Conservation (phyloP, 2,113 vertebrate species). For the Pandion haliaetus region DNA sequence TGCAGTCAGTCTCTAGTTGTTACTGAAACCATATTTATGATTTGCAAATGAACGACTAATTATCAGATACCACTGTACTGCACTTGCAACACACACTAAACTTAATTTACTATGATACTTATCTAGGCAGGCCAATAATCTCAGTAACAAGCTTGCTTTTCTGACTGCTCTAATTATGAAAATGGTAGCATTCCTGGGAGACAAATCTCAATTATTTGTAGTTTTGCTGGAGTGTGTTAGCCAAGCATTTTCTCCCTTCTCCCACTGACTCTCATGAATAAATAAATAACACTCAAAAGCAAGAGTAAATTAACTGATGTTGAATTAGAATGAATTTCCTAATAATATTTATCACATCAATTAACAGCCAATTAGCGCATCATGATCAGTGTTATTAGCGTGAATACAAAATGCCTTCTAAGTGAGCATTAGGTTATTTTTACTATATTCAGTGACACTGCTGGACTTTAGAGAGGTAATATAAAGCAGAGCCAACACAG, state of each 20-base stretch:
- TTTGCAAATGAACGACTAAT: slow-evolving; percentile 43
- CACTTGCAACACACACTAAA: not conserved
- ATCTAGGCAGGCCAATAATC: slow-evolving; percentile 28
- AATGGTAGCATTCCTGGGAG: slow-evolving; percentile 40
- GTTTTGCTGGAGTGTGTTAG: slow-evolving; percentile 62
- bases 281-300: slow-evolving; percentile 59
- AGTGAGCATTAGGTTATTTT: slow-evolving; percentile 16
- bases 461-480: not conserved
- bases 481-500: not conserved
- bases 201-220: slow-evolving; percentile 63
- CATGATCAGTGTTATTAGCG: slow-evolving; percentile 27
- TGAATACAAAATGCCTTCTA: slow-evolving; percentile 47
- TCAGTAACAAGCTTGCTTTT: slow-evolving; percentile 27
- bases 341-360: slow-evolving; percentile 66
- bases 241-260: slow-evolving; percentile 28
- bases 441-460: not conserved
- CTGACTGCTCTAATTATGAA: slow-evolving; percentile 52
- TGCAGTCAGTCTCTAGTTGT: not conserved
- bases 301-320: slow-evolving; percentile 72
- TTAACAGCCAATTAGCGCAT: slow-evolving; percentile 68
- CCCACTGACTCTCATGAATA: slow-evolving; percentile 57
- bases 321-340: slow-evolving; percentile 64
- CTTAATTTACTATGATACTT: slow-evolving; percentile 45
- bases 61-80: not conserved
- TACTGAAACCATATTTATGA: slow-evolving; percentile 32